Percentiles rank a stretch among this genome's conserved stretches.
Conservation (phyloP, 2,888 invertebrate genomes). For the Dione juno region DNA sequence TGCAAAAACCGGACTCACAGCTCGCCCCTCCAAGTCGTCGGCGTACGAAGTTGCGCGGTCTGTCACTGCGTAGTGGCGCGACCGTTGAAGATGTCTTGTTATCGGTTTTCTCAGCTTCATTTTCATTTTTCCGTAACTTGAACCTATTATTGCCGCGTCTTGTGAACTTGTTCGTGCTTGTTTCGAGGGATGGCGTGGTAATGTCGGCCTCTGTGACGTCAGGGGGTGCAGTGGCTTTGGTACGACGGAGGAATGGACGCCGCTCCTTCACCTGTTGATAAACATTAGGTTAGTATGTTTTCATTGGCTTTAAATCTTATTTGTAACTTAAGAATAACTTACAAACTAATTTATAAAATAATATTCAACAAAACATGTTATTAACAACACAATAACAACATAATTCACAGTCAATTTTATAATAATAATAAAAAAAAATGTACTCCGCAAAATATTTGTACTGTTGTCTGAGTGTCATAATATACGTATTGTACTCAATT, state of each 20-base stretch:
- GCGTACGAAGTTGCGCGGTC: slow-evolving; percentile 70
- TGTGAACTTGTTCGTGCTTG: slow-evolving; percentile 64
- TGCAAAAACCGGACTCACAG: slow-evolving; percentile 71
- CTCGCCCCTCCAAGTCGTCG: slow-evolving; percentile 70
- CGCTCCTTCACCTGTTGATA: slow-evolving; percentile 66
- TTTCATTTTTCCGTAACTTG: slow-evolving; percentile 56
- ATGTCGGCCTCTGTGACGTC: slow-evolving; percentile 58
- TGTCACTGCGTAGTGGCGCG: slow-evolving; percentile 68
- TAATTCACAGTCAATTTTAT: too few relatives aligned
- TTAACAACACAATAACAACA: neutral
- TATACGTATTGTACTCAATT: slow-evolving; percentile 13
- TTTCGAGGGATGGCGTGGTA: slow-evolving; percentile 52
- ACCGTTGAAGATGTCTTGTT: slow-evolving; percentile 61
- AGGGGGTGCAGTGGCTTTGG: slow-evolving; percentile 69
- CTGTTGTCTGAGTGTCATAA: neutral
- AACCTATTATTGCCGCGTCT: slow-evolving; percentile 57
- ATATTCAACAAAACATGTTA: too few relatives aligned
- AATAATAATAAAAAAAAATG: too few relatives aligned
- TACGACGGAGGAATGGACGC: slow-evolving; percentile 70
- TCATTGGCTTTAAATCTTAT: neutral
- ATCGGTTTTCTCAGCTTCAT: slow-evolving; percentile 52
- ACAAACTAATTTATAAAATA: neutral
- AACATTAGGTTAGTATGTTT: slow-evolving; percentile 54
- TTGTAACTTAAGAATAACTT: neutral
- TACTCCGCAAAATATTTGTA: neutral